Evolutionary conservation across 2,113 vertebrate species (phyloP).

Genomic region (Neodon shergylaensis): DNA sequence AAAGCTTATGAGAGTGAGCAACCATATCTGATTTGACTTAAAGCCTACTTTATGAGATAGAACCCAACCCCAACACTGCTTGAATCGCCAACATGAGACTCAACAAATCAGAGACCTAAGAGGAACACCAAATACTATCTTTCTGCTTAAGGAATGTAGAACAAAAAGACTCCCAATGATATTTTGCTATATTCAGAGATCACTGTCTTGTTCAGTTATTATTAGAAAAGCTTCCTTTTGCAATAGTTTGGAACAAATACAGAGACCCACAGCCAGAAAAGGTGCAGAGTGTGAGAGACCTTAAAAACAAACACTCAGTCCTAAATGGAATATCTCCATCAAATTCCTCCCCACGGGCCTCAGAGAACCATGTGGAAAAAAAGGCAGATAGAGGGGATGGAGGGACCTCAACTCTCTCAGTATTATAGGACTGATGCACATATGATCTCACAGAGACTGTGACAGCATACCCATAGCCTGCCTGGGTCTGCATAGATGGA

Average conservation of each 20-base stretch:
- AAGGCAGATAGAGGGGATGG: background rate
- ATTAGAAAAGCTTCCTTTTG: background rate
- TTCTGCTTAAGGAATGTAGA: background rate
- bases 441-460: background rate
- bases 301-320: background rate
- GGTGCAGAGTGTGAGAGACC: background rate
- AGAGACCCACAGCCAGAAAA: background rate
- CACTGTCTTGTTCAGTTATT: background rate
- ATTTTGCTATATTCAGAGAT: background rate
- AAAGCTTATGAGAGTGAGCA: background rate
- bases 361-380: background rate
- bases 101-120: background rate
- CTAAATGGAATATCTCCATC: background rate
- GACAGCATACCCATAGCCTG: background rate
- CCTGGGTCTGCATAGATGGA: background rate
- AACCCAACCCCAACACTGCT: background rate
- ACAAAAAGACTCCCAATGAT: background rate
- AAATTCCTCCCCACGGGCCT: background rate
- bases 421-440: no score
- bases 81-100: background rate
- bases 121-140: background rate
- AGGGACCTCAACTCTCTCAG: fast-evolving
- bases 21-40: background rate
- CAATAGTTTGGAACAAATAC: background rate
- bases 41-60: background rate